Evolutionary conservation across 2,888 invertebrate genomes (phyloP).

Genomic region (Drosophila anomalata): DNA sequence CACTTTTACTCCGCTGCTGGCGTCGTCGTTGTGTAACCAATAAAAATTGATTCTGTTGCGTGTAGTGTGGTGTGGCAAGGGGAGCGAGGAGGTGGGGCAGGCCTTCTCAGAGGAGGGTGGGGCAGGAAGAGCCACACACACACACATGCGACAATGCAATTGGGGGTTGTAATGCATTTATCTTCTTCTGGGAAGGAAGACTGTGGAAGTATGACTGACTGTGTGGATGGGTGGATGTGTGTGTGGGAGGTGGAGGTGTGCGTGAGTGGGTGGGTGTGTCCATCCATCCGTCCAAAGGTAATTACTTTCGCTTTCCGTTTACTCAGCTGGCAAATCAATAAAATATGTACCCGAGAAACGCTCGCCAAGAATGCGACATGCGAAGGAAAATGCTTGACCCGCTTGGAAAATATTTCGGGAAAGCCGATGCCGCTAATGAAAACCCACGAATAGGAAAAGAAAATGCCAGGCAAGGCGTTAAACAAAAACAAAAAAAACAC

Average conservation of each 20-base stretch:
- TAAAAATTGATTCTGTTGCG: conserved; percentile 73
- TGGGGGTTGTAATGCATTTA: conserved; percentile 37
- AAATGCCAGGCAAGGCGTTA: conserved; percentile 4
- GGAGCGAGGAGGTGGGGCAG: conserved; percentile 15
- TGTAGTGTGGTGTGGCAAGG: conserved; percentile 16
- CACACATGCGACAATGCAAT: conserved; percentile 10
- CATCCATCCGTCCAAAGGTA: conserved; percentile 51
- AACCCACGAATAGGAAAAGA: conserved; percentile 33
- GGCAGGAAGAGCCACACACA: conserved; percentile 14
- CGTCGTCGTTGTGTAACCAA: conserved; percentile 73
- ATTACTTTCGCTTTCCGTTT: conserved; percentile 74
- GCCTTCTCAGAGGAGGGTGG: neutral
- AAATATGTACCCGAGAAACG: conserved; percentile 16
- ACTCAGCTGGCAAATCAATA: conserved; percentile 62
- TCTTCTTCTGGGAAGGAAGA: conserved; percentile 4
- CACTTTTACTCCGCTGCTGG: conserved; percentile 55
- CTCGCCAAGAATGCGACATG: conserved; percentile 16
- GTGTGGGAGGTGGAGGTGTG: neutral
- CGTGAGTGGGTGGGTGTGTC: conserved; percentile 2
- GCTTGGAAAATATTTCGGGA: conserved; percentile 35
- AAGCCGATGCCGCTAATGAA: conserved; percentile 36
- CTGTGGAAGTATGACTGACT: conserved; percentile 3
- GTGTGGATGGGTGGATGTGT: neutral
- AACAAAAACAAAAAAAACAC: conserved; percentile 22
- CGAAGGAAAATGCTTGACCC: conserved; percentile 33